These are phyloP conservation scores for Ardeotis arabs DNA, from an alignment of 2,113 vertebrate genomes.

Conservation along the genomic window DNA sequence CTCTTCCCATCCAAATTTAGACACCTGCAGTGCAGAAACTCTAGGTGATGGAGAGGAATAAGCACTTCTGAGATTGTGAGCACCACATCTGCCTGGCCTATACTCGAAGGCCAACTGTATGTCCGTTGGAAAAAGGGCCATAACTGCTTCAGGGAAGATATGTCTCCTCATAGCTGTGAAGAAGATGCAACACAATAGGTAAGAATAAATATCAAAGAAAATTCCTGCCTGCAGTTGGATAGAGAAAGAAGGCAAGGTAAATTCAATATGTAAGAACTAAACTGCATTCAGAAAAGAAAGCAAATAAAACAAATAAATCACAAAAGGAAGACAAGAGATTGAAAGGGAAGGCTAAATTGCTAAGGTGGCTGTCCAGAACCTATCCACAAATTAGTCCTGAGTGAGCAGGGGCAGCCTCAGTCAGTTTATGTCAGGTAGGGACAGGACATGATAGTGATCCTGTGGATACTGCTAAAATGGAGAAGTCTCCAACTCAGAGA, in stretches of 20 bases:
- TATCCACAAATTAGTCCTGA: background rate
- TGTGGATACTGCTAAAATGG: background rate
- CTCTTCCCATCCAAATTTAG: background rate
- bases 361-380: background rate
- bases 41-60: background rate
- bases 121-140: background rate
- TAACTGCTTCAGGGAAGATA: background rate
- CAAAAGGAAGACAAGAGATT: background rate
- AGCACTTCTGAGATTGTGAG: background rate
- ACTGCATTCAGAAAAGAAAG: background rate
- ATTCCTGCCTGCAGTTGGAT: background rate
- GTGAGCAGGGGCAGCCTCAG: background rate
- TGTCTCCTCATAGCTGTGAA: background rate
- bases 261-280: background rate
- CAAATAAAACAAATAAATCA: background rate
- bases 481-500: background rate
- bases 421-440: background rate
- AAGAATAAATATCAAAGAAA: background rate
- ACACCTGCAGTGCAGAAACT: background rate
- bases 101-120: background rate
- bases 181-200: background rate
- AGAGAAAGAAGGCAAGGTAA: background rate
- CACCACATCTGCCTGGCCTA: background rate
- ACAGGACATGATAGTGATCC: background rate
- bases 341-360: background rate